Percentiles rank a stretch among this genome's conserved stretches.
Conservation (phyloP, 1,140 invertebrate species). For the Hylaeus volcanicus region DNA sequence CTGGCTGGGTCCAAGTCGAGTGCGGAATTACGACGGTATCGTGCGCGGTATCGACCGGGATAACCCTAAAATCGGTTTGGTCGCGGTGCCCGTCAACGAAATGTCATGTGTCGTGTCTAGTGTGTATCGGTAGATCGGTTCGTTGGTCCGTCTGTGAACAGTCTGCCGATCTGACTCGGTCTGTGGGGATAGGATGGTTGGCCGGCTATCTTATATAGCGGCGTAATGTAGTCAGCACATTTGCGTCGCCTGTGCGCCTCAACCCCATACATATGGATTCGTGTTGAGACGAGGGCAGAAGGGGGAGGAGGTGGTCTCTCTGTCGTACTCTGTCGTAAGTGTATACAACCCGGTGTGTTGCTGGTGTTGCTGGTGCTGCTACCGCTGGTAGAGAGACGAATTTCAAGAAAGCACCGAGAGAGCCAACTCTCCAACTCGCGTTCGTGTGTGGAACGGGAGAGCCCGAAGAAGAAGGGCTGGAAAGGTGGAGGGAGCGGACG, state of each 20-base stretch:
- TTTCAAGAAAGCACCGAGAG: slow-evolving; percentile 65
- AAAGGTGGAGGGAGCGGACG: slow-evolving; percentile 31
- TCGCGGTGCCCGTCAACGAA: background rate
- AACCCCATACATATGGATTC: slow-evolving; percentile 79
- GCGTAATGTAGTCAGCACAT: slow-evolving; percentile 79
- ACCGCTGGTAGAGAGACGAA: slow-evolving; percentile 63
- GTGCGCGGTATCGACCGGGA: background rate
- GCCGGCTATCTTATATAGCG: slow-evolving; percentile 77
- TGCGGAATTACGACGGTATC: too few relatives aligned
- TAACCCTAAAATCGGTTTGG: background rate
- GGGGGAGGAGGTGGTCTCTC: slow-evolving; percentile 38
- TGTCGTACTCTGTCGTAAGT: slow-evolving; percentile 42
- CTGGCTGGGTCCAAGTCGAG: too few relatives aligned
- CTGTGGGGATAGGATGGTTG: slow-evolving; percentile 76
- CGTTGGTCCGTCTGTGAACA: slow-evolving; percentile 69
- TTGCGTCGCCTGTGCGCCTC: slow-evolving; percentile 70
- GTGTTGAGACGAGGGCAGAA: slow-evolving; percentile 50
- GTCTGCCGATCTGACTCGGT: slow-evolving; percentile 76
- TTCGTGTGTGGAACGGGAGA: slow-evolving; percentile 31
- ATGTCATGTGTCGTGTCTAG: background rate
- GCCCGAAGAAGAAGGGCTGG: slow-evolving; percentile 45
- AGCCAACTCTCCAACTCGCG: slow-evolving; percentile 32
- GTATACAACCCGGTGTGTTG: slow-evolving; percentile 32
- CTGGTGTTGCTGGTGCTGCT: slow-evolving; percentile 26
- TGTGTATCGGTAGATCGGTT: slow-evolving; percentile 41